Evolutionary conservation across 2,113 vertebrate genomes (phyloP).

Genomic region (Astur gentilis): DNA sequence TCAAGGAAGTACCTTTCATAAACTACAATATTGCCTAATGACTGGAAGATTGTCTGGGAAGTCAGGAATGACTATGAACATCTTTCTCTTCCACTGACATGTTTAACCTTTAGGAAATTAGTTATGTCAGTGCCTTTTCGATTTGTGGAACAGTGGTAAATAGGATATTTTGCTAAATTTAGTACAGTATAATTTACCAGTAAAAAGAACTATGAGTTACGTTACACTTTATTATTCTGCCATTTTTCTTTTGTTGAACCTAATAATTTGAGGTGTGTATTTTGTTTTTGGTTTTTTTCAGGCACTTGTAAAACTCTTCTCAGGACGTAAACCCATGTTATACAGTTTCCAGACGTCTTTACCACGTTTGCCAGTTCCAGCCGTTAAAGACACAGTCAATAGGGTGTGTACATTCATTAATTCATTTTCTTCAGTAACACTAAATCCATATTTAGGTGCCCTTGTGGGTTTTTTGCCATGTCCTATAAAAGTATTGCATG

Average conservation of each 20-base stretch:
- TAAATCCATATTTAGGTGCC: not conserved
- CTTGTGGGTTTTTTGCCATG: not conserved
- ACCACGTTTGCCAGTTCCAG: slow-evolving; percentile 87
- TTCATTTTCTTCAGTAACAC: not conserved
- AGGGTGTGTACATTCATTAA: slow-evolving; percentile 72
- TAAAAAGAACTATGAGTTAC: not conserved
- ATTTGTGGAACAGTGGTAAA: not conserved
- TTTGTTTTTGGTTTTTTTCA: slow-evolving; percentile 41
- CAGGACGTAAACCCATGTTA: slow-evolving; percentile 92
- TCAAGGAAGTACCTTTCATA: not conserved
- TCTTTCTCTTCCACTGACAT: not conserved
- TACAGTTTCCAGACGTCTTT: slow-evolving; percentile 96
- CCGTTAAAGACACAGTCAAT: slow-evolving; percentile 83
- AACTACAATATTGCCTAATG: not conserved
- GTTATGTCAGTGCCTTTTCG: not conserved
- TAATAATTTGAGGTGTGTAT: not conserved
- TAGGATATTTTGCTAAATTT: not conserved
- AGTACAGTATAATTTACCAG: not conserved
- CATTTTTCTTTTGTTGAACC: not conserved
- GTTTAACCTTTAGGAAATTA: not conserved
- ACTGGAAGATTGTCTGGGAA: not conserved
- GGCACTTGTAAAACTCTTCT: slow-evolving; percentile 90
- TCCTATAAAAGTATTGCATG: not conserved
- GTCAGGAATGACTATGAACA: not conserved
- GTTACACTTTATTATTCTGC: not conserved